Evolutionary conservation across 2,888 invertebrate species (phyloP).

Genomic region (Perithous albicinctus): DNA sequence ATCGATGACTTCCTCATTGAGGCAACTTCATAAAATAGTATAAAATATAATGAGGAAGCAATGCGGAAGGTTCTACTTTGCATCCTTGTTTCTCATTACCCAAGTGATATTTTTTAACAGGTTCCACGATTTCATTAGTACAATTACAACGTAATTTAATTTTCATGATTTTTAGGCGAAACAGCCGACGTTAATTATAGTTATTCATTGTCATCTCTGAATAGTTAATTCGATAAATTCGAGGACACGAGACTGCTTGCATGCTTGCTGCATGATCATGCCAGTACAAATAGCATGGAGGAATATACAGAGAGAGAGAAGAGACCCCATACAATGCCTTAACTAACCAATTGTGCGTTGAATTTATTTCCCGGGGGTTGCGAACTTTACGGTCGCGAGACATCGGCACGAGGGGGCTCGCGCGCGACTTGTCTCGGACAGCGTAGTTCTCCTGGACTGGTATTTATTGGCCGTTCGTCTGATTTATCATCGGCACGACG

Average conservation of each 20-base stretch:
- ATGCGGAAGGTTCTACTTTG: no score
- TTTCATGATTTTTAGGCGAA: no score
- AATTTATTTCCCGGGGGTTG: slow-evolving; percentile 75
- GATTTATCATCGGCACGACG: slow-evolving; percentile 76
- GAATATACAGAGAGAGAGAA: not conserved
- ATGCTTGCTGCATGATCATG: slow-evolving; percentile 13
- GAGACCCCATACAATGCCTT: slow-evolving; percentile 64
- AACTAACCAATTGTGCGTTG: slow-evolving; percentile 78
- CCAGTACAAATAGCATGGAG: slow-evolving; percentile 20
- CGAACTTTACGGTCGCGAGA: slow-evolving; percentile 66
- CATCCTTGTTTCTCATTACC: no score
- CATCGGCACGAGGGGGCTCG: slow-evolving; percentile 13
- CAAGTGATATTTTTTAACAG: no score
- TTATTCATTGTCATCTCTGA: not conserved
- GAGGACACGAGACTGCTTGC: slow-evolving; percentile 2
- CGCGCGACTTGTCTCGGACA: slow-evolving; percentile 52
- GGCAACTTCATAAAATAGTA: no score
- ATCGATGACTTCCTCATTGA: no score
- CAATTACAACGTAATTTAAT: no score
- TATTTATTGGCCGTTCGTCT: slow-evolving; percentile 77
- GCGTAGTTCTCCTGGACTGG: slow-evolving; percentile 71
- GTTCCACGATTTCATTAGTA: no score
- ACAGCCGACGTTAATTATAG: not conserved
- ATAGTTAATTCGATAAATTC: slow-evolving; percentile 32
- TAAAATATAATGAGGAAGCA: no score